phyloP scores from a whole-genome alignment of 2,888 invertebrate species.

The Cantharis rufa region DNA sequence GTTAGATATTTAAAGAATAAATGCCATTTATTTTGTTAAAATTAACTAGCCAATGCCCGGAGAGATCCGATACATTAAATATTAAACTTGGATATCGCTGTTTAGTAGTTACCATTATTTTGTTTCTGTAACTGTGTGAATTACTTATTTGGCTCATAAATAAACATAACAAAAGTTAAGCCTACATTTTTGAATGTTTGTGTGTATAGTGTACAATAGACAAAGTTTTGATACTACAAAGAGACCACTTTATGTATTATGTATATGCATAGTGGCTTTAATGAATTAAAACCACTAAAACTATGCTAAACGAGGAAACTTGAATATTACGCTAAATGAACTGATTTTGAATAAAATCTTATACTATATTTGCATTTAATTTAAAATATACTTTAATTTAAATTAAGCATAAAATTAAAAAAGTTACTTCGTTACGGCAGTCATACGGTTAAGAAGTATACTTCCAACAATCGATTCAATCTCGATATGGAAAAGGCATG shows the following conservation, averaged over 20 bases:
- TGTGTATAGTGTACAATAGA: neutral
- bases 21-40: neutral
- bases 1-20: too few relatives aligned
- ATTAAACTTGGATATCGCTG: neutral
- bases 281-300: neutral
- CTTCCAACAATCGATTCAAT: too few relatives aligned
- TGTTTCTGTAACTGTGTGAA: neutral
- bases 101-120: neutral
- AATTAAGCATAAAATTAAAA: too few relatives aligned
- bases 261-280: neutral
- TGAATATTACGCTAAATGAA: neutral
- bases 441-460: too few relatives aligned
- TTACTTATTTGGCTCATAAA: neutral
- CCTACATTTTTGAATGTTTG: neutral
- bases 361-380: too few relatives aligned
- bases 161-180: neutral
- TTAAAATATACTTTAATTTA: too few relatives aligned
- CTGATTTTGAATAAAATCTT: neutral
- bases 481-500: too few relatives aligned
- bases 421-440: too few relatives aligned
- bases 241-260: neutral
- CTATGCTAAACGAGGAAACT: neutral
- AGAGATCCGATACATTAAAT: neutral
- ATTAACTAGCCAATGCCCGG: neutral
- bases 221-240: neutral